phyloP scores from a whole-genome alignment of 30 jellyfish, hydroid and myxozoan species.

The Aurelia sp. region DNA sequence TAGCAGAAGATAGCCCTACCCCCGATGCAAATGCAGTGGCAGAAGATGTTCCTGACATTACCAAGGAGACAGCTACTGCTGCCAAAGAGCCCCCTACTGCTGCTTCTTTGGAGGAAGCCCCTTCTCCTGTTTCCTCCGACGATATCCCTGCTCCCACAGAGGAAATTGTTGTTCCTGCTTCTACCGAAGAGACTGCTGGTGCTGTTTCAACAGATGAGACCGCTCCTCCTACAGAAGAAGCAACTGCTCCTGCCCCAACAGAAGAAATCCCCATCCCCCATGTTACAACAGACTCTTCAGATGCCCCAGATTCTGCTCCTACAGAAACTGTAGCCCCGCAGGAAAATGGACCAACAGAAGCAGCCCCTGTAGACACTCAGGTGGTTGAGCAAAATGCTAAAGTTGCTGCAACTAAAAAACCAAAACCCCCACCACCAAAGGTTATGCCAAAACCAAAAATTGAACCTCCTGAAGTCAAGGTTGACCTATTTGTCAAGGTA shows the following conservation, averaged over 20 bases:
- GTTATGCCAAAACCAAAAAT: slow-evolving; percentile 67
- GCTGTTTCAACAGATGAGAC: not conserved
- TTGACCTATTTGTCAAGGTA: slow-evolving; percentile 67
- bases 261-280: not conserved
- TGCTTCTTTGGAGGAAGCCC: not conserved
- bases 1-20: not conserved
- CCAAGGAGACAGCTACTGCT: slow-evolving; percentile 5
- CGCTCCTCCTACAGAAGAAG: not conserved
- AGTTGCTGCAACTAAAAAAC: not conserved
- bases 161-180: not conserved
- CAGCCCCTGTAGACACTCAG: slow-evolving; percentile 3
- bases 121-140: not conserved
- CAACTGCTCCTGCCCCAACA: not conserved
- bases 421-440: slow-evolving; percentile 51
- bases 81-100: slow-evolving; percentile 4
- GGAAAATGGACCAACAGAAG: not conserved
- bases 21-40: not conserved
- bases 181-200: not conserved
- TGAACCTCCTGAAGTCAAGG: slow-evolving; percentile 69
- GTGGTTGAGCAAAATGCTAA: not conserved
- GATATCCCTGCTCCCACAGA: slow-evolving; percentile 25
- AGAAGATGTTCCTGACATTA: slow-evolving; percentile 11
- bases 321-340: not conserved
- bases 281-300: slow-evolving; percentile 5
- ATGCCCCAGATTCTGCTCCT: not conserved